Conservation (phyloP, 2,888 invertebrate species). For the Alcis repandata region DNA sequence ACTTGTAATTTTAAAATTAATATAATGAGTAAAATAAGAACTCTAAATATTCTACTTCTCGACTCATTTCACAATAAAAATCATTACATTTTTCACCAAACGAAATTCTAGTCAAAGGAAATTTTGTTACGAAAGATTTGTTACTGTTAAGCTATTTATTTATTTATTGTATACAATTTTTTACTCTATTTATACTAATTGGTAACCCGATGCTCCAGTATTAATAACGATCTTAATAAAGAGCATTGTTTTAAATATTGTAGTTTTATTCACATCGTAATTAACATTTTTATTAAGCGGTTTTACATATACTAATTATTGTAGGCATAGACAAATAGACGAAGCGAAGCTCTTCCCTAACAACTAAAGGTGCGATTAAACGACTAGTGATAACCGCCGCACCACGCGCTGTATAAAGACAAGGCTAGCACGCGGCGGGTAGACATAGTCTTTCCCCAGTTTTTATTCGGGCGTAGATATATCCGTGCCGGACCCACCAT, state of each 20-base stretch:
- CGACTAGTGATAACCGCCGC: no score
- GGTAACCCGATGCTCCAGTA: slow-evolving; percentile 74
- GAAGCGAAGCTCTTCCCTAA: no score
- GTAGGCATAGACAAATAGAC: no score
- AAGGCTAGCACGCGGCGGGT: no score
- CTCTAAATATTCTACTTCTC: slow-evolving; percentile 21
- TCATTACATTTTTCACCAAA: slow-evolving; percentile 60
- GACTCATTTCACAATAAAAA: slow-evolving; percentile 36
- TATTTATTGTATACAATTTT: slow-evolving; percentile 81
- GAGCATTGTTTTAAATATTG: slow-evolving; percentile 66
- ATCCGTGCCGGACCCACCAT: no score
- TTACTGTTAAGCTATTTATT: slow-evolving; percentile 79
- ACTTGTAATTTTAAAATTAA: background rate
- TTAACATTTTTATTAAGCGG: no score
- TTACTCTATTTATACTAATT: slow-evolving; percentile 77
- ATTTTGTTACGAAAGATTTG: slow-evolving; percentile 66
- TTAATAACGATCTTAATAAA: slow-evolving; percentile 77
- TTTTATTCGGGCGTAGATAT: no score
- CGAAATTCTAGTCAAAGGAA: slow-evolving; percentile 75
- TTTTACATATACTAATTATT: no score
- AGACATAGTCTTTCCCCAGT: no score
- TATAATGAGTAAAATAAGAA: slow-evolving; percentile 16
- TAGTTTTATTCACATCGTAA: slow-evolving; percentile 54
- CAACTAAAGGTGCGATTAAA: no score
- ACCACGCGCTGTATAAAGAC: no score